phyloP scores from a whole-genome alignment of 2,113 vertebrate genomes.

The Ellobius talpinus region DNA sequence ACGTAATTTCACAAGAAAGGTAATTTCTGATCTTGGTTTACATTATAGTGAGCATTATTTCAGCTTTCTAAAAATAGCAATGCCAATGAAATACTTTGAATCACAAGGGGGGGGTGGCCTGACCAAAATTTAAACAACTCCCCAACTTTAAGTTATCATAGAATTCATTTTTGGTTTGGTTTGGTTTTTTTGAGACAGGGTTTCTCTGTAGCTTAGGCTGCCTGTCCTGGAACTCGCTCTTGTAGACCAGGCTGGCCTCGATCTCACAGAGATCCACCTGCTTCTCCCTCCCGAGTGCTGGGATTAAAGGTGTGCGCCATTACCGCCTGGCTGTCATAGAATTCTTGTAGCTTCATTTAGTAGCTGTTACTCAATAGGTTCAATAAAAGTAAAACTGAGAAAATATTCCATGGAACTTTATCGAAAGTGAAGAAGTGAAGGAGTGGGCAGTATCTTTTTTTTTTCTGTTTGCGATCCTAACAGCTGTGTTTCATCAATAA shows the following conservation, averaged over 20 bases:
- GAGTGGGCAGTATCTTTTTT: not conserved
- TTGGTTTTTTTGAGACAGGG: too few relatives aligned
- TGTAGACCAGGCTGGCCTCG: too few relatives aligned
- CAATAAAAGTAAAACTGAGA: not conserved
- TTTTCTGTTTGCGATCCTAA: not conserved
- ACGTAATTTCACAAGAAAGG: not conserved
- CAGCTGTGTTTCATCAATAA: not conserved
- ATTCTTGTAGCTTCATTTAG: not conserved
- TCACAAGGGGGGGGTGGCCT: not conserved
- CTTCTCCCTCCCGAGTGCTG: too few relatives aligned
- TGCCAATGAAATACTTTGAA: not conserved
- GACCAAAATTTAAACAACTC: not conserved
- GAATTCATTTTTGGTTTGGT: not conserved
- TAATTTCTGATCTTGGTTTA: not conserved
- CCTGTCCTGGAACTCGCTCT: too few relatives aligned
- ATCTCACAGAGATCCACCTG: too few relatives aligned
- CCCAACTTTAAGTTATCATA: constrained; percentile 18
- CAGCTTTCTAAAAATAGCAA: not conserved
- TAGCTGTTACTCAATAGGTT: not conserved
- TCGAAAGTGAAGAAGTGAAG: not conserved
- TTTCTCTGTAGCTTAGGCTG: too few relatives aligned
- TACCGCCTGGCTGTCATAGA: not conserved
- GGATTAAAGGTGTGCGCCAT: too few relatives aligned
- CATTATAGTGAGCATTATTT: not conserved
- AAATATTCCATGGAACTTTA: not conserved